Evolutionary conservation across 2,888 invertebrate genomes (phyloP), one percentile per base, ranked within the genome.

Genomic region (Erpobdella octoculata): DNA sequence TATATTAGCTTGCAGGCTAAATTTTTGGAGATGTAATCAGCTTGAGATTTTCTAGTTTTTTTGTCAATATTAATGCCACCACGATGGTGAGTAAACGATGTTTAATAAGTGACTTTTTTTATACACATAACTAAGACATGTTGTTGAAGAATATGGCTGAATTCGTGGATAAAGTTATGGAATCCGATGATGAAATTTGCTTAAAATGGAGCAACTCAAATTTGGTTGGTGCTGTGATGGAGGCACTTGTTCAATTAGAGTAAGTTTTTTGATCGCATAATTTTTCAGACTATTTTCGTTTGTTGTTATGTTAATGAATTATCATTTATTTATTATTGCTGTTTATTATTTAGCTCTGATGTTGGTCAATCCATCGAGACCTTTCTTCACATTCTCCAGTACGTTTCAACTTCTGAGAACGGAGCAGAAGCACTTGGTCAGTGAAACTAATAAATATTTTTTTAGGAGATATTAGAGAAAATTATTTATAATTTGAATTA

Each of bases 331-430:
- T 41, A 41, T 12, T 41, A 18, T 41, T 41, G n/a, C n/a, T n/a
- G 28, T 8, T 53, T 3, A 25, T 48, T 53, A 25, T 53, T 21
- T 53, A 53, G 53, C 21, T 28, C 53, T 28, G 28, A 4, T 28
- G 28, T 53, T n/a, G 53, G 53, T 25, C 21, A 53, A 12, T 53
- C 53, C 6, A 28, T 21, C 53, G 28, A 53, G 53, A 53, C 53
- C 53, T 53, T 53, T 53, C 53, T 53, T 21, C 53, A 53, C 53
- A 53, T 53, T 53, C 53, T 53, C 12, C 53, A 53, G 53, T 53
- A 8, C 8, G n/a, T n/a, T 53, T 53, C 53, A 53, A 53, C 53
- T 6, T 53, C 53, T 5, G 53, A 53, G 28, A 53, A 21, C 8
- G 53, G 53, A 53, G 53, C 15, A 25, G 28, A 53, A 53, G 53